These are phyloP conservation scores for Mormyrops boulengeri DNA, from an alignment of 2,797 vertebrate genomes.

Conservation along the genomic window DNA sequence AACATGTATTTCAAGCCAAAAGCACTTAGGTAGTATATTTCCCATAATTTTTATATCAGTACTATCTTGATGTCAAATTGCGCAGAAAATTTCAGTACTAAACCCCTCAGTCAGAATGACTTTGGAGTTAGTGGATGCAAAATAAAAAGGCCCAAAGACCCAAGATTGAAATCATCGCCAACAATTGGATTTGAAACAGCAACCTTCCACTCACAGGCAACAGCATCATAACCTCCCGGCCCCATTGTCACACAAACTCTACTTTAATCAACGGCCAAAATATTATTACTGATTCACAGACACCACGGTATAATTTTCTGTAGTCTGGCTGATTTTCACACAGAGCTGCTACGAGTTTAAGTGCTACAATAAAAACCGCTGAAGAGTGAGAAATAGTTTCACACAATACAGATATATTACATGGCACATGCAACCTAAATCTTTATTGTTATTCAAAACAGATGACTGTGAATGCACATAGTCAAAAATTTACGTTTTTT, in stretches of 20 bases:
- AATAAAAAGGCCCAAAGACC: background rate
- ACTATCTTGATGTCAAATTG: background rate
- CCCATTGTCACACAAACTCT: background rate
- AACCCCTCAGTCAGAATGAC: background rate
- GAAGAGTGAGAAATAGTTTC: background rate
- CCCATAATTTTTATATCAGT: background rate
- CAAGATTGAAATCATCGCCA: background rate
- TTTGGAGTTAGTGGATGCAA: background rate
- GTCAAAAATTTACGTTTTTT: background rate
- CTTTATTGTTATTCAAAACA: slow-evolving; percentile 1
- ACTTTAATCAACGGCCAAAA: background rate
- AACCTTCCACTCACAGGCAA: background rate
- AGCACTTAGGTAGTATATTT: background rate
- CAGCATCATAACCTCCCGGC: background rate
- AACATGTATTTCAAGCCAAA: background rate
- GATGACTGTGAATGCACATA: background rate
- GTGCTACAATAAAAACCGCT: background rate
- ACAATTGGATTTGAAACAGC: background rate
- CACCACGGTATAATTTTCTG: background rate
- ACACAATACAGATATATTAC: background rate
- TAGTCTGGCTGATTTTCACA: background rate
- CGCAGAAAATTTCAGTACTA: background rate
- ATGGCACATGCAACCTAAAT: background rate
- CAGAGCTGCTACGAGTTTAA: background rate
- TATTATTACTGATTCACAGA: background rate